A percentile compares a stretch with the other conserved stretches of the same genome.
Conservation (phyloP, 92 coral and sea anemone genomes). For the Montipora capitata region DNA sequence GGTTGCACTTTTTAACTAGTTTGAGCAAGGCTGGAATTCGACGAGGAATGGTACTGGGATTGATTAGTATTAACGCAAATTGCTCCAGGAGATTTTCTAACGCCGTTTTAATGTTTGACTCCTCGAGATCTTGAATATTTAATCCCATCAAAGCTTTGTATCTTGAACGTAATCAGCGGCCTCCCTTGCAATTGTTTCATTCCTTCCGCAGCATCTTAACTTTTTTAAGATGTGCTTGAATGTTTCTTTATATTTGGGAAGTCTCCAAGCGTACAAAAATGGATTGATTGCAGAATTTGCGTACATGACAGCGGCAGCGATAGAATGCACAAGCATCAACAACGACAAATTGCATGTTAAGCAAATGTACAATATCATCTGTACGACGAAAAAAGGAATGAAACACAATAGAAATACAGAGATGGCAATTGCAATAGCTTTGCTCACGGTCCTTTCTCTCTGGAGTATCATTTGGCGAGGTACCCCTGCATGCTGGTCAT, state of each 20-base stretch:
- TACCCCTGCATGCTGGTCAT: too few relatives aligned
- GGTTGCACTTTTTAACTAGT: too few relatives aligned
- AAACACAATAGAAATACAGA: constrained; percentile 35
- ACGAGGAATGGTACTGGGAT: too few relatives aligned
- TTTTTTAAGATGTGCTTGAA: constrained; percentile 14
- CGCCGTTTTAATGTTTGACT: too few relatives aligned
- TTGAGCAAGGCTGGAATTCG: too few relatives aligned
- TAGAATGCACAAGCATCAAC: neutral
- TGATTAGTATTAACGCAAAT: too few relatives aligned
- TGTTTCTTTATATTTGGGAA: constrained; percentile 41
- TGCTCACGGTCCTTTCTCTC: constrained; percentile 20
- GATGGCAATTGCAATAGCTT: constrained; percentile 17
- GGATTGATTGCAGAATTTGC: constrained; percentile 45
- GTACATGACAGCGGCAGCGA: neutral
- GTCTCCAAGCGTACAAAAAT: constrained; percentile 34
- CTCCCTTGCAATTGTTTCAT: too few relatives aligned
- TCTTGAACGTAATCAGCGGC: too few relatives aligned
- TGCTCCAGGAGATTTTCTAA: too few relatives aligned
- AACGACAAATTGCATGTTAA: constrained; percentile 22
- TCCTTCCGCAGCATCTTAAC: too few relatives aligned
- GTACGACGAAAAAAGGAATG: constrained; percentile 44
- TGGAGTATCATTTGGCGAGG: constrained; percentile 1
- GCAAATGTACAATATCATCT: constrained; percentile 8
- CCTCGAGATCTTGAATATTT: too few relatives aligned
- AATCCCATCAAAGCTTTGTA: too few relatives aligned